Percentiles rank a stretch among this genome's conserved stretches.
Conservation (phyloP, 2,113 vertebrate species). For the Corythaixoides concolor region DNA sequence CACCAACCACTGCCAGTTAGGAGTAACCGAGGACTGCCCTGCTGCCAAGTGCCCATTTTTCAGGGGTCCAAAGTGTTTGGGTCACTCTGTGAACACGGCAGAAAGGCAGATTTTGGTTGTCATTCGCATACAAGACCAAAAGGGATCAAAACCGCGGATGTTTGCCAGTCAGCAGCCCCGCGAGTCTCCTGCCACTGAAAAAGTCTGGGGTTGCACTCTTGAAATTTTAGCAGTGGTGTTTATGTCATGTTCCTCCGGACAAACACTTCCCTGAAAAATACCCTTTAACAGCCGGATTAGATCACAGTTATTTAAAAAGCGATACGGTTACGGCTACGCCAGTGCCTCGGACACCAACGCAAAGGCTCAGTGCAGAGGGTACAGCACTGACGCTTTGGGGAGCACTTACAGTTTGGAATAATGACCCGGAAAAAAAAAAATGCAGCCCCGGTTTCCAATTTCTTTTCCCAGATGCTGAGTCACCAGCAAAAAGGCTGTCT, state of each 20-base stretch:
- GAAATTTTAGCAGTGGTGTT: not conserved
- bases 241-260: not conserved
- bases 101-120: not conserved
- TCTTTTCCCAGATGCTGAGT: not conserved
- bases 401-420: not conserved
- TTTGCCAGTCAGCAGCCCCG: not conserved
- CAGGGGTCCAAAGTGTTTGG: not conserved
- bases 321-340: fast-evolving
- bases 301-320: not conserved
- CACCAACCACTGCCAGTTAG: too few species aligned
- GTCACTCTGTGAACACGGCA: not conserved
- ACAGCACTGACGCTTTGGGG: fast-evolving
- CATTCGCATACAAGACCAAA: not conserved
- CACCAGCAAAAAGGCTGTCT: not conserved
- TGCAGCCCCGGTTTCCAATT: not conserved
- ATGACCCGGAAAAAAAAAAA: not conserved
- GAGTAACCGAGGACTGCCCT: not conserved
- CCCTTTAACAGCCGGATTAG: not conserved
- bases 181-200: not conserved
- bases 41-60: not conserved
- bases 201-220: not conserved
- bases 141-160: fast-evolving
- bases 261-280: not conserved
- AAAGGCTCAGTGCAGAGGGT: not conserved
- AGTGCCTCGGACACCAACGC: fast-evolving